A percentile compares a stretch with the other conserved stretches of the same genome.
Conservation (phyloP, 2,113 vertebrate species). For the Felis chaus region DNA sequence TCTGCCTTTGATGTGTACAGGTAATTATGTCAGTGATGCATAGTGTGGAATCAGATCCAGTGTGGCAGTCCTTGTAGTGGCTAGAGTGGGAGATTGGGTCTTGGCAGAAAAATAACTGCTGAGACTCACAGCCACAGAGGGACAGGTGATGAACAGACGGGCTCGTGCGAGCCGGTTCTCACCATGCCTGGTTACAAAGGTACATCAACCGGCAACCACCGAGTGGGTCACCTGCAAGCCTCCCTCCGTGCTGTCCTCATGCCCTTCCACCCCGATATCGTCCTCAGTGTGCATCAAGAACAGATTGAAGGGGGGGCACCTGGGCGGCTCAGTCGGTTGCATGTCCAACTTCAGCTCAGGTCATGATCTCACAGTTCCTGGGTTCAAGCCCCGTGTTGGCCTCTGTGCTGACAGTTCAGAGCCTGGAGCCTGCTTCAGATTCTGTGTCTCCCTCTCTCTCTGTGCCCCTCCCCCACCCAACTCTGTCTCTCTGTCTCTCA, state of each 20-base stretch:
- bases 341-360: too few relatives aligned
- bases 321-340: too few relatives aligned
- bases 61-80: neutral
- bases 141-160: neutral
- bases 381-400: too few relatives aligned
- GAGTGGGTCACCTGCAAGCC: neutral
- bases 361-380: too few relatives aligned
- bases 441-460: too few relatives aligned
- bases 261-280: neutral
- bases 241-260: neutral
- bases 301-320: neutral
- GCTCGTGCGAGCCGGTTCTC: neutral
- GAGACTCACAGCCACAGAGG: neutral
- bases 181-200: neutral
- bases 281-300: neutral
- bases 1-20: constrained; percentile 5
- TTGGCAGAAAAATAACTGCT: constrained; percentile 16
- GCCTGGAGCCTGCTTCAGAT: too few relatives aligned
- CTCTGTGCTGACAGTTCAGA: too few relatives aligned
- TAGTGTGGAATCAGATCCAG: neutral
- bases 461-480: too few relatives aligned
- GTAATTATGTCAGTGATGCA: neutral
- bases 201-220: fast-evolving
- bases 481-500: too few relatives aligned
- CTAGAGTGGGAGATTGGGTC: neutral